Conservation (phyloP, 2,888 invertebrate species). For the Watsonalla cultraria region DNA sequence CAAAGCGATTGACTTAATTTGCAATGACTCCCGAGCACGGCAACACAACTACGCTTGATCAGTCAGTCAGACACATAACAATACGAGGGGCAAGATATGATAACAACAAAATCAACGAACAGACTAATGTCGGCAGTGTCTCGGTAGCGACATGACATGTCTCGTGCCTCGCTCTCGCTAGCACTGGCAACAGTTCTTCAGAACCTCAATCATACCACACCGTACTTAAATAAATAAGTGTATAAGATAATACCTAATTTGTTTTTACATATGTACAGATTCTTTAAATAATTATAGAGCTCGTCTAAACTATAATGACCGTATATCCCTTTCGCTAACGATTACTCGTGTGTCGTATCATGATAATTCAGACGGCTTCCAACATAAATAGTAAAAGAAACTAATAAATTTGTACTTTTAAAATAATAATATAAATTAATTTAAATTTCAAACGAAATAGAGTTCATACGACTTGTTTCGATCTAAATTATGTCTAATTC, state of each 20-base stretch:
- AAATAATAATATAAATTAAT: slow-evolving; percentile 49
- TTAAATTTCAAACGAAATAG: slow-evolving; percentile 55
- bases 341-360: neutral
- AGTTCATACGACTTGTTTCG: slow-evolving; percentile 49
- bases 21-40: slow-evolving; percentile 34
- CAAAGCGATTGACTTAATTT: slow-evolving; percentile 49
- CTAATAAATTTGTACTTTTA: slow-evolving; percentile 41
- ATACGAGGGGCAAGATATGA: slow-evolving; percentile 10
- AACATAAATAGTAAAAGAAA: slow-evolving; percentile 2
- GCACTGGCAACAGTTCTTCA: slow-evolving; percentile 49
- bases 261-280: slow-evolving; percentile 77
- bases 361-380: neutral
- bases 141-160: slow-evolving; percentile 4
- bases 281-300: slow-evolving; percentile 55
- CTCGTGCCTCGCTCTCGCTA: slow-evolving; percentile 34
- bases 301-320: neutral
- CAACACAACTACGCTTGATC: slow-evolving; percentile 15
- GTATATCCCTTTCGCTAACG: neutral
- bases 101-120: slow-evolving; percentile 15
- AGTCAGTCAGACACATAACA: slow-evolving; percentile 6
- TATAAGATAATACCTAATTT: slow-evolving; percentile 68
- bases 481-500: slow-evolving; percentile 63
- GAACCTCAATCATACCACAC: slow-evolving; percentile 62
- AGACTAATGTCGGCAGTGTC: slow-evolving; percentile 27
- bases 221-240: slow-evolving; percentile 73